Evolutionary conservation across 2,797 vertebrate genomes (phyloP).

Genomic region (Enoplosus armatus): DNA sequence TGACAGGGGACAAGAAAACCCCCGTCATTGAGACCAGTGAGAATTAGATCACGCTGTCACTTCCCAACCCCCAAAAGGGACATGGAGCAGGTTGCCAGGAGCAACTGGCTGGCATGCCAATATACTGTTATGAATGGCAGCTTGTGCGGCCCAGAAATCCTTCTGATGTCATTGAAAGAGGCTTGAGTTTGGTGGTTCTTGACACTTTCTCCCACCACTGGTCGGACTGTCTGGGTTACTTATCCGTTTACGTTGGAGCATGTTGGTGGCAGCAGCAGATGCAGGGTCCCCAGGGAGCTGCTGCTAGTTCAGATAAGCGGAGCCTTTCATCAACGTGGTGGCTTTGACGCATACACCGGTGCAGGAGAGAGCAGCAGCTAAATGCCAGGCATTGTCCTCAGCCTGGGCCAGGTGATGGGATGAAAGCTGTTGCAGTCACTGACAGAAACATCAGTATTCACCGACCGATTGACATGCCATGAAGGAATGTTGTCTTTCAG

Average conservation of each 20-base stretch:
- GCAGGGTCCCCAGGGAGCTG: constrained; percentile 42
- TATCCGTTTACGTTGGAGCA: constrained; percentile 23
- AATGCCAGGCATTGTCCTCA: constrained; percentile 63
- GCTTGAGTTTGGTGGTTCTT: constrained; percentile 2
- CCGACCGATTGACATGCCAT: constrained; percentile 22
- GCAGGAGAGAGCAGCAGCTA: constrained; percentile 48
- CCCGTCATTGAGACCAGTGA: constrained; percentile 7
- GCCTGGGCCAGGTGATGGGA: constrained; percentile 73
- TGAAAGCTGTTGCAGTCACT: constrained; percentile 48
- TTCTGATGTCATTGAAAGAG: constrained; percentile 51
- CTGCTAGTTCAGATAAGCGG: constrained; percentile 58
- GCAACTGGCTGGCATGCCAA: constrained; percentile 45
- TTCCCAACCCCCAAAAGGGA: constrained; percentile 48
- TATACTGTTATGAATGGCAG: constrained; percentile 67
- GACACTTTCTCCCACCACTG: constrained; percentile 25
- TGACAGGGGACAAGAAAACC: constrained; percentile 8
- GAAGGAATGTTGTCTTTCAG: constrained; percentile 33
- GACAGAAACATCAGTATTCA: constrained; percentile 61
- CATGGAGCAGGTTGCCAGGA: constrained; percentile 52
- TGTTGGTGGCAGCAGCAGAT: constrained; percentile 47
- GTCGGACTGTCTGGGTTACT: constrained; percentile 24
- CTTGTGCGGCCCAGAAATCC: constrained; percentile 46
- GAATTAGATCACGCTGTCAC: constrained; percentile 46
- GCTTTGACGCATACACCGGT: constrained; percentile 22
- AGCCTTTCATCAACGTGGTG: constrained; percentile 52